These are phyloP conservation scores for Pristionchus entomophagus DNA, from an alignment of 2,888 invertebrate genomes.

Conservation along the genomic window DNA sequence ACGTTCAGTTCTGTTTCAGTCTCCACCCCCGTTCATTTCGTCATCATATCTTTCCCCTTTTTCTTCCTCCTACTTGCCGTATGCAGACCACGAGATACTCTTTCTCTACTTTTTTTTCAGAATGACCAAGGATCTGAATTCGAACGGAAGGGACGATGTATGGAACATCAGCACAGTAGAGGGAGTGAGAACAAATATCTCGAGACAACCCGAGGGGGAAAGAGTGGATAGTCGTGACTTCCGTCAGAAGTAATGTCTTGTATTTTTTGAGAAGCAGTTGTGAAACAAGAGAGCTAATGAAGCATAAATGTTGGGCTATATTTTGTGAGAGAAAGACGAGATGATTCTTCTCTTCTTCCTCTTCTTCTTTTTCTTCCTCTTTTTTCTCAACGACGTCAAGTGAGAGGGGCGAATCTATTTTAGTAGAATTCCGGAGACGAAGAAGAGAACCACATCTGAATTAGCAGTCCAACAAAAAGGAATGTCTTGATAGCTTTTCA, in stretches of 20 bases:
- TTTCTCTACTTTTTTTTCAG: background rate
- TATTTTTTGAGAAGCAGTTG: background rate
- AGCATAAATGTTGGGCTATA: background rate
- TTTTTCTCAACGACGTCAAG: background rate
- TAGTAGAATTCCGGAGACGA: background rate
- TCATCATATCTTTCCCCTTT: background rate
- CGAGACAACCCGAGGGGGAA: background rate
- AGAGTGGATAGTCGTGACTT: background rate
- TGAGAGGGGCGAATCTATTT: background rate
- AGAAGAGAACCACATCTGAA: background rate
- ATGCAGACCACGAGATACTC: conserved; percentile 22
- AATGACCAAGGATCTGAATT: background rate
- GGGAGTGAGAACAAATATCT: conserved; percentile 19
- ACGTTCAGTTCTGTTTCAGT: background rate
- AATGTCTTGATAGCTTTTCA: too few relatives aligned
- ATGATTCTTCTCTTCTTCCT: background rate
- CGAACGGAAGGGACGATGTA: background rate
- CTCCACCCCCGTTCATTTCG: background rate
- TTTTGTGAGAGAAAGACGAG: background rate
- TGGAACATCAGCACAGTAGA: background rate
- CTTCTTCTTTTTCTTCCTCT: background rate
- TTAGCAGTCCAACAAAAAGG: too few relatives aligned
- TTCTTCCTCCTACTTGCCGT: background rate
- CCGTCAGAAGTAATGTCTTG: background rate
- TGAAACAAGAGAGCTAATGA: background rate